Base-by-base conservation (phyloP, 2,888 invertebrate genomes). In the Nebria salina region DNA sequence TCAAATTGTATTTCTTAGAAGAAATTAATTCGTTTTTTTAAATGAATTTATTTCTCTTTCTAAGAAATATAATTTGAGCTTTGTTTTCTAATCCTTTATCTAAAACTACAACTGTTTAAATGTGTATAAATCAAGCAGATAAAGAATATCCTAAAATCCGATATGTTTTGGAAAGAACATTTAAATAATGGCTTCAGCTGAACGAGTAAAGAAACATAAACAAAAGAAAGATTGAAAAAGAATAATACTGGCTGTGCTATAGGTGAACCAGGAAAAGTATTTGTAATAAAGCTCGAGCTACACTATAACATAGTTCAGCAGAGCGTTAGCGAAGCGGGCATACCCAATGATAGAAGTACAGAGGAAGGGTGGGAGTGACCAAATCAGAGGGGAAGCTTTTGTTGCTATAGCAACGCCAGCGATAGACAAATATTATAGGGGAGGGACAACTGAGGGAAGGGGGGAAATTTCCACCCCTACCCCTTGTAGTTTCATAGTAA, bases 361-460 rank as follows among this genome's bases (percentile, higher is more conserved):
- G 54, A 54, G 13, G 54, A 54, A 54, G 54, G 8, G 8, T 11
- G 54, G 54, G 7, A 8, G 54, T 54, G 54, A 54, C 4, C 54
- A 54, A 54, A 54, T 54, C 54, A 54, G 54, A 54, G 54, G 54
- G 54, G 54, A 54, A 54, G 66, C 25, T 7, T 66, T 15, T 66
- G 66, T 78, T 65, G 20, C 73, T 65, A 73, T 78, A 65, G 75
- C 25, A 72, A 74, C 74, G 66, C 66, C 43, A 41, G 73, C 73
- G 43, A 64, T 64, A 25, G 72, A 73, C 34, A n/a, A 73, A 8
- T 15, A 11, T 5, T 26, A 11, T 41, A 15, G 9, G 25, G n/a
- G 64, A 25, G 72, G 1, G 25, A 43, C 15, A 34, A n/a, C 64
- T n/a, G n/a, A 70, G 11, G 43, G 25, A 42, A 74, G 68, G 42